phyloP scores from a whole-genome alignment of 2,797 vertebrate species.

The Iguana delicatissima region DNA sequence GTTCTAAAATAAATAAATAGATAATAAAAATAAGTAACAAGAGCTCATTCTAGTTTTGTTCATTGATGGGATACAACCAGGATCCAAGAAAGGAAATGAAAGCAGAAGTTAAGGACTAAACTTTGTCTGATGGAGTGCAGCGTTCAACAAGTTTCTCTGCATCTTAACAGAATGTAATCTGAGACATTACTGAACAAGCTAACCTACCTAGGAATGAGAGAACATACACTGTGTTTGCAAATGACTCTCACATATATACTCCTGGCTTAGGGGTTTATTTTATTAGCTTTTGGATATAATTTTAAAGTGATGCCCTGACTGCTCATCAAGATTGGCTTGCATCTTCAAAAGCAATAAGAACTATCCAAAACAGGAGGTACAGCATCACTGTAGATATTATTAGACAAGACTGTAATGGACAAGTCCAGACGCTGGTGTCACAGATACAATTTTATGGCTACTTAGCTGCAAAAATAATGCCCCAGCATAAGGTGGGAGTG shows the following conservation, averaged over 20 bases:
- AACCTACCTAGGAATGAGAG: not conserved
- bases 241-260: conserved; percentile 41
- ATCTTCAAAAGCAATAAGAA: conserved; percentile 68
- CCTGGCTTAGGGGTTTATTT: conserved; percentile 36
- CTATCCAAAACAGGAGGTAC: conserved; percentile 71
- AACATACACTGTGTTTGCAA: conserved; percentile 10
- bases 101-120: not conserved
- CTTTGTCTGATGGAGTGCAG: not conserved
- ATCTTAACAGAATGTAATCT: not conserved
- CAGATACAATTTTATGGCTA: conserved; percentile 68
- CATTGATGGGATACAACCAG: not conserved
- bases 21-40: not conserved
- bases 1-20: not conserved
- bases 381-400: conserved; percentile 66
- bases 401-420: conserved; percentile 74
- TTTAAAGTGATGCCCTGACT: conserved; percentile 62
- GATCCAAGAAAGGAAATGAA: not conserved
- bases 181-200: not conserved
- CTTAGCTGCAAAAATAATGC: conserved; percentile 72
- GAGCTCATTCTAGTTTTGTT: not conserved
- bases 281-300: conserved; percentile 69
- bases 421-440: conserved; percentile 71
- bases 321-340: conserved; percentile 57
- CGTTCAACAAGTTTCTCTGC: not conserved
- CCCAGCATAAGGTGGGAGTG: conserved; percentile 73